Percentiles rank a stretch among this genome's conserved stretches.
phyloP scores from a whole-genome alignment of 2,113 vertebrate genomes.

The Amphilophus citrinellus region DNA sequence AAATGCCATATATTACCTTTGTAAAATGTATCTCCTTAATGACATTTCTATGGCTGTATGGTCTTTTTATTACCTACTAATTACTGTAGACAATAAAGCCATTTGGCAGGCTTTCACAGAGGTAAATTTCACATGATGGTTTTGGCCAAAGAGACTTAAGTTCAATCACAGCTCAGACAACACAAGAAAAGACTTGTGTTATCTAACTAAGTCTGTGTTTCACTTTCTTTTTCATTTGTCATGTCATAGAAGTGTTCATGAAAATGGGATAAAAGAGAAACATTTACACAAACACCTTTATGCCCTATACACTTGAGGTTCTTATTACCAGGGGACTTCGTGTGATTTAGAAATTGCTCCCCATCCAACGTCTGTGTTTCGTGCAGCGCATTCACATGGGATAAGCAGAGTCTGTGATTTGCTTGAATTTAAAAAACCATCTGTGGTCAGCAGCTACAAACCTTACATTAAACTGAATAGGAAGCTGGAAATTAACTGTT shows the following conservation, averaged over 20 bases:
- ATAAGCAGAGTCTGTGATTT: not conserved
- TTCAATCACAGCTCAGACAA: not conserved
- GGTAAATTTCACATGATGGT: not conserved
- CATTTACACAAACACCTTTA: not conserved
- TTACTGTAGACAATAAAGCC: conserved; percentile 20
- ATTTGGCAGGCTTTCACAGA: not conserved
- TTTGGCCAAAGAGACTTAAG: not conserved
- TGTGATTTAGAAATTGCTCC: not conserved
- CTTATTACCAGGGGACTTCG: not conserved
- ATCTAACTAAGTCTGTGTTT: not conserved
- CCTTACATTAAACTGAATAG: not conserved
- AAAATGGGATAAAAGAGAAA: no score
- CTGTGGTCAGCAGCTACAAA: not conserved
- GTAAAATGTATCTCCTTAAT: conserved; percentile 10
- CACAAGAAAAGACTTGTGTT: not conserved
- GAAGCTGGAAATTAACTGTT: not conserved
- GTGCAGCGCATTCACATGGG: not conserved
- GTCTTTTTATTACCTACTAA: conserved; percentile 14
- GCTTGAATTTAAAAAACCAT: not conserved
- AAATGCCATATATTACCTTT: not conserved
- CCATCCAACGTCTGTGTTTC: no score
- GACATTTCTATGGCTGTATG: conserved; percentile 11
- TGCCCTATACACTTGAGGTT: not conserved
- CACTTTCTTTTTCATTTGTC: not conserved
- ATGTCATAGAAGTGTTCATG: no score